These are phyloP conservation scores for Calonectris borealis DNA, from an alignment of 2,113 vertebrate genomes.

Conservation along the genomic window DNA sequence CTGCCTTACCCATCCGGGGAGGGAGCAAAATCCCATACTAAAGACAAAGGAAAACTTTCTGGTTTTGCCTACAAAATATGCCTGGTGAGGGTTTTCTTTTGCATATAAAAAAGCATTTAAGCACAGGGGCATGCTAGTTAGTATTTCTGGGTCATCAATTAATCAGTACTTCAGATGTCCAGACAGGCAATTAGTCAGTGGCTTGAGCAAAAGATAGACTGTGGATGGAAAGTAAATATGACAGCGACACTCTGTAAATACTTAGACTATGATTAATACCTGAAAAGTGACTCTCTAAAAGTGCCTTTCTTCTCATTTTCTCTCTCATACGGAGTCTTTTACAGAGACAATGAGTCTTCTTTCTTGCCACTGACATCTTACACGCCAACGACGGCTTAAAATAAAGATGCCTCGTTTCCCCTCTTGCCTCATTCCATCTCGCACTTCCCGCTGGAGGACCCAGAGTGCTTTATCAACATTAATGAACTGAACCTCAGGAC, in stretches of 20 bases:
- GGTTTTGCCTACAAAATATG: neutral
- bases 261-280: neutral
- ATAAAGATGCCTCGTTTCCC: neutral
- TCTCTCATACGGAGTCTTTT: neutral
- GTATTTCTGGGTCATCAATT: conserved; percentile 50
- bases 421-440: neutral
- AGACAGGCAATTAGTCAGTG: conserved; percentile 46
- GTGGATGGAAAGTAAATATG: neutral
- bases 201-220: neutral
- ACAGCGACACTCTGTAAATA: neutral
- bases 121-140: neutral
- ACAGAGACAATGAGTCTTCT: neutral
- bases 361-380: neutral
- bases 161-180: conserved; percentile 46
- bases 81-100: neutral
- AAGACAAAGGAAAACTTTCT: neutral
- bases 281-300: neutral
- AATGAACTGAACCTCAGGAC: neutral
- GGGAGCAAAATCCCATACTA: neutral
- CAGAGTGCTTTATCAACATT: neutral
- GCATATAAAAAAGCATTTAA: neutral
- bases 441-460: neutral
- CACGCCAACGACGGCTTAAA: neutral
- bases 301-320: neutral
- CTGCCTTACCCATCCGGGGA: rapidly evolving